A percentile compares a stretch with the other conserved stretches of the same genome.
Evolutionary conservation across 2,113 vertebrate species (phyloP).

Genomic region (Lontra canadensis): DNA sequence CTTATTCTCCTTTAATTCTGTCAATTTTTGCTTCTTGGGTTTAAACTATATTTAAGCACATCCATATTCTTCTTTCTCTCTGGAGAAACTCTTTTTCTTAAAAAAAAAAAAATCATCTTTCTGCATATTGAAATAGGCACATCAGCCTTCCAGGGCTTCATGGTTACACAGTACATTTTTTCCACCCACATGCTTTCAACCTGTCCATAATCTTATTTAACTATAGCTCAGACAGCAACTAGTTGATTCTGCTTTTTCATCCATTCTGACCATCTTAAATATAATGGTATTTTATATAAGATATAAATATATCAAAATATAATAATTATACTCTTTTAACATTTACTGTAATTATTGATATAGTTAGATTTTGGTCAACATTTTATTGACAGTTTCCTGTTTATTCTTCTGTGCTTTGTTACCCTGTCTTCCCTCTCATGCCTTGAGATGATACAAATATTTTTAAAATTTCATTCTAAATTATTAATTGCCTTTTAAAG

Average conservation of each 20-base stretch:
- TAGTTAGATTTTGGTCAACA: not conserved
- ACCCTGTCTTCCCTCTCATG: not conserved
- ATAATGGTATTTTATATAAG: too few species aligned
- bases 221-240: not conserved
- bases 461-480: not conserved
- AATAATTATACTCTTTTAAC: not conserved
- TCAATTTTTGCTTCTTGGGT: not conserved
- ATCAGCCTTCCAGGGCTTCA: not conserved
- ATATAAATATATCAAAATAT: too few species aligned
- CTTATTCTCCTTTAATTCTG: not conserved
- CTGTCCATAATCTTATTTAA: not conserved
- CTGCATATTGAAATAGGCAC: not conserved
- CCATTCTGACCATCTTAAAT: not conserved
- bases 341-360: not conserved
- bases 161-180: not conserved
- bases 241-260: not conserved
- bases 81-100: not conserved
- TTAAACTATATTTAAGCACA: not conserved
- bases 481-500: not conserved
- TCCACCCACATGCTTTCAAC: not conserved
- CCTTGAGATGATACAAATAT: not conserved
- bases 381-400: not conserved
- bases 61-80: not conserved
- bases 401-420: not conserved
- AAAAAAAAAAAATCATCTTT: not conserved